Conservation (phyloP, 2,888 invertebrate genomes). For the Limenitis camilla region DNA sequence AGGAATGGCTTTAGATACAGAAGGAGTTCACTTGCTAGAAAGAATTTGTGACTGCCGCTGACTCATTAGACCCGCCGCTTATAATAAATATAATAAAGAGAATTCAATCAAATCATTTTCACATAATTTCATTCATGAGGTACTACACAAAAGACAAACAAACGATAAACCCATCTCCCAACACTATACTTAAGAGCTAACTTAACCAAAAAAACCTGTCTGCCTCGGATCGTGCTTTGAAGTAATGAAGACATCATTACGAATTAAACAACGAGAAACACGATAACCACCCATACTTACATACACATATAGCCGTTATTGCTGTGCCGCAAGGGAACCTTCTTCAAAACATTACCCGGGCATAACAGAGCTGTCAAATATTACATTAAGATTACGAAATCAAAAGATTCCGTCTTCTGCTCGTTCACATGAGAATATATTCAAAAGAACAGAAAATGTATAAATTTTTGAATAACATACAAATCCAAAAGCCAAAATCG, state of each 20-base stretch:
- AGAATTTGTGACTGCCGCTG: no score
- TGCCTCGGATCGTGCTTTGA: slow-evolving; percentile 4
- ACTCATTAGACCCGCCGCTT: no score
- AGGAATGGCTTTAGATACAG: no score
- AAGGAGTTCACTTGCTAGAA: no score
- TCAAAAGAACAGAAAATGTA: no score
- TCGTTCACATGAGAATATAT: no score
- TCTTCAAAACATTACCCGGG: slow-evolving; percentile 1
- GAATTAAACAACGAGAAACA: slow-evolving; percentile 2
- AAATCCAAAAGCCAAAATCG: no score
- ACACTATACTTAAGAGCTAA: slow-evolving; percentile 1
- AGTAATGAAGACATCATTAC: slow-evolving; percentile 10
- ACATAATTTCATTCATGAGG: no score
- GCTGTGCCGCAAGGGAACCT: not conserved
- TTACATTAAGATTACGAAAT: slow-evolving; percentile 18
- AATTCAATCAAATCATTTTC: no score
- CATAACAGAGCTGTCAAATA: slow-evolving; percentile 13
- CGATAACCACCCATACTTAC: not conserved
- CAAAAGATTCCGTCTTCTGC: slow-evolving; percentile 4
- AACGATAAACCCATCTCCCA: not conserved
- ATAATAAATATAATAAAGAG: no score
- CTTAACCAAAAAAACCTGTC: slow-evolving; percentile 2
- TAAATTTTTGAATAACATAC: no score
- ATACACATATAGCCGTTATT: not conserved
- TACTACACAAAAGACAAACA: not conserved